Base-by-base conservation (phyloP, 2,113 vertebrate species). In the Ceuthmochares aereus region DNA sequence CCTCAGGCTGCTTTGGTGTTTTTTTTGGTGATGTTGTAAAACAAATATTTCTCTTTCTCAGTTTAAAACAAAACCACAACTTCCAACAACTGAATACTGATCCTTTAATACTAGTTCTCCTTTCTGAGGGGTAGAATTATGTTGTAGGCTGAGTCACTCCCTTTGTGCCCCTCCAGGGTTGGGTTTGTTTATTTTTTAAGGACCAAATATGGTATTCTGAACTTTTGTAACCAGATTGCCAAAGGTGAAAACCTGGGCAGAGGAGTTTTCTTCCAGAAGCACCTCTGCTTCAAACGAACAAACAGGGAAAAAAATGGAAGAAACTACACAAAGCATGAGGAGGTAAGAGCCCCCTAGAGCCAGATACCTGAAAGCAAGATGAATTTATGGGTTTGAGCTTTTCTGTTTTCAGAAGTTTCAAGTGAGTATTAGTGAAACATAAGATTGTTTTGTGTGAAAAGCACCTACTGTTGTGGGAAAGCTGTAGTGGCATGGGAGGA, bases 21-120 rank as follows among this genome's bases (percentile, higher is more conserved):
- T 37, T 32, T 19, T 17, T 15, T 23, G 3, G 2, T 89, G 72
- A 91, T 98, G 52, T 96, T 98, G 52, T 96, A 92, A 96, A 96
- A 95, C 59, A 91, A 96, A 43, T 95, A 95, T 90, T 97, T 97
- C 51, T 93, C 54, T 91, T 97, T 93, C 54, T 91, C 96, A 93
- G 93, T 97, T 97, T 94, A 87, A 90, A 95, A 91, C 58, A 17
- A 42, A 13, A 23, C 32, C 23, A 49, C 14, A 45, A 87, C 80
- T 51, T 90, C 13, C 43, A 77, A 91, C 77, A 96, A 97, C 47
- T 73, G 63, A 85, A 93, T 84, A 86, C 59, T 56, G 32, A 79
- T 68, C n/a, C 23, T 90, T 73, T 73, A 70, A 74, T 79, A 30
- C 12, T 37, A 30, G 20, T 84, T 54, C 19, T 82, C 64, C 42